Evolutionary conservation across 2,888 invertebrate genomes (phyloP).

Genomic region (Leptinotarsa rubiginosa): DNA sequence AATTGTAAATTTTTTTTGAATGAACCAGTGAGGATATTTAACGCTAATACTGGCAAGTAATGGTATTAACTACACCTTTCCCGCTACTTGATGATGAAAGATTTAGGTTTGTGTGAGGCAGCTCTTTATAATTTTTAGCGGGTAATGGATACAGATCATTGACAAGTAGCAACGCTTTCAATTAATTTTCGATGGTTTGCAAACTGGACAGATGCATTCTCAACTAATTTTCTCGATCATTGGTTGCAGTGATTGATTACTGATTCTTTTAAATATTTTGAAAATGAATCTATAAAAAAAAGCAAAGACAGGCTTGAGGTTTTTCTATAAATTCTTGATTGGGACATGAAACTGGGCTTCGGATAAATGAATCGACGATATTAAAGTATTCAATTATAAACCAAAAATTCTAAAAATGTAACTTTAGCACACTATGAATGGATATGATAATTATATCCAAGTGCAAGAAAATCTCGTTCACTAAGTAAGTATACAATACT

Average conservation of each 20-base stretch:
- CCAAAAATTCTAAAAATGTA: not conserved
- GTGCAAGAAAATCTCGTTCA: not conserved
- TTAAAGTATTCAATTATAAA: too few relatives aligned
- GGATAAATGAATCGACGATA: too few relatives aligned
- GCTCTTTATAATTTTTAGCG: not conserved
- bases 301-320: too few relatives aligned
- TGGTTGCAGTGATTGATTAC: too few relatives aligned
- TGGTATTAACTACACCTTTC: conserved; percentile 5
- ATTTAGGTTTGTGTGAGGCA: conserved; percentile 7
- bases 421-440: not conserved
- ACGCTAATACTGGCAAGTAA: conserved; percentile 7
- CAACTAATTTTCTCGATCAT: not conserved
- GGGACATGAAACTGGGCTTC: too few relatives aligned
- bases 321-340: too few relatives aligned
- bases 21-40: conserved; percentile 8
- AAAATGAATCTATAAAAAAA: too few relatives aligned
- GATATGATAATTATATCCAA: not conserved
- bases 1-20: not conserved
- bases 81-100: not conserved
- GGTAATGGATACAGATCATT: not conserved
- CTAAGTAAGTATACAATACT: not conserved
- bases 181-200: not conserved
- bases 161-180: conserved; percentile 1
- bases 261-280: too few relatives aligned
- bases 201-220: not conserved